Evolutionary conservation across 2,113 vertebrate species (phyloP), one percentile per base, ranked within the genome.

Genomic region (Marcusenius ussheri): DNA sequence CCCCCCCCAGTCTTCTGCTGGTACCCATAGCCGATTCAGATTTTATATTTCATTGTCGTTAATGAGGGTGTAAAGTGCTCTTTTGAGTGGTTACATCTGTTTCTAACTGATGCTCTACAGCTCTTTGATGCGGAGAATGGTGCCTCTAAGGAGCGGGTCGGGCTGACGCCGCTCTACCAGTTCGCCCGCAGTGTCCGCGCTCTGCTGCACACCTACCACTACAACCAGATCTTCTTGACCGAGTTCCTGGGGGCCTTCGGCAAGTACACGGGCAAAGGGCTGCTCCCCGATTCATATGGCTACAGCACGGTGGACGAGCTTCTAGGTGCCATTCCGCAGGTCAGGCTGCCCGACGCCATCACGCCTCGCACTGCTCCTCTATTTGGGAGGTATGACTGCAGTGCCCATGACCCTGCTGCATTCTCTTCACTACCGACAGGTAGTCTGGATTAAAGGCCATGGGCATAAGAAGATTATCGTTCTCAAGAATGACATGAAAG

Each of bases 381-480:
- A 0, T 31, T 87, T 21, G 10, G 11, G 47, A 27, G 50, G 1
- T 3, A 31, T 87, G 51, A 42, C 51, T 51, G 42, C 35, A 51
- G 19, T 39, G 47, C 13, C 17, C 8, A 1, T 83, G 11, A 39
- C 13, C 1, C 70, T 31, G 9, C 7, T 5, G 5, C 56, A 17
- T 88, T 42, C 90, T 91, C 17, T 89, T 4, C 2, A 89, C 49
- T 92, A 31, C 92, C 89, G 89, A 8, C 91, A 99, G 98, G 98
- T 99, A 53, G 97, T 99, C 92, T 99, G 98, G 98, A 98, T 99
- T 94, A 99, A 99, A 96, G 98, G 98, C 31, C 98, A 99, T 5
- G 98, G 98, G 66, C 97, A 99, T 94, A 99, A 99, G 95, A 98
- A 97, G 95, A 99, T 99, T 94, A 97, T 99, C 70, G 98, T 99